Evolutionary conservation across 2,888 invertebrate species (phyloP).

Genomic region (Calameuta pallipes): DNA sequence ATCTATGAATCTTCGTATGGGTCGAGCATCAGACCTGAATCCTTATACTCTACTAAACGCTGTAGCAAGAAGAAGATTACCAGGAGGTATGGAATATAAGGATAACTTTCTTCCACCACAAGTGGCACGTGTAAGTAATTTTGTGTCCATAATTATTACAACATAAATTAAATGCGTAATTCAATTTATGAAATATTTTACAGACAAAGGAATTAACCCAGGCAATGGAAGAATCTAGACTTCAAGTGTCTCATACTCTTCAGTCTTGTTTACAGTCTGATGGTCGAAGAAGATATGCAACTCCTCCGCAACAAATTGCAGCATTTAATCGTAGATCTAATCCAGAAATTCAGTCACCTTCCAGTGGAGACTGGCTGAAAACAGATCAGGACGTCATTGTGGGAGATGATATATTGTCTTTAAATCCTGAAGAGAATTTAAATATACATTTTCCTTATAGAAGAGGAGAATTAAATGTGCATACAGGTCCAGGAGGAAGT

Average conservation of each 20-base stretch:
- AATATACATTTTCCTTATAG: slow-evolving; percentile 92
- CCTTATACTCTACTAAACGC: slow-evolving; percentile 89
- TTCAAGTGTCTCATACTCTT: slow-evolving; percentile 86
- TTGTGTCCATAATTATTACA: background rate
- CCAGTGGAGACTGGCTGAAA: slow-evolving; percentile 74
- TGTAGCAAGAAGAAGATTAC: slow-evolving; percentile 75
- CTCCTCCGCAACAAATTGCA: slow-evolving; percentile 90
- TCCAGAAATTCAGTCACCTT: slow-evolving; percentile 74
- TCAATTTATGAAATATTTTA: slow-evolving; percentile 15
- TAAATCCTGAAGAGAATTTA: slow-evolving; percentile 78
- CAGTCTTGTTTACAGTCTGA: slow-evolving; percentile 88
- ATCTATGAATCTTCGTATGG: slow-evolving; percentile 88
- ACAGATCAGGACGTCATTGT: slow-evolving; percentile 76
- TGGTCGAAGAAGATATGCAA: slow-evolving; percentile 83
- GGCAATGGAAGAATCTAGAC: slow-evolving; percentile 85
- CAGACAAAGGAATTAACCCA: slow-evolving; percentile 76
- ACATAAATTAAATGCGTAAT: background rate
- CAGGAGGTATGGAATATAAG: slow-evolving; percentile 69
- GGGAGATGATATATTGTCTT: slow-evolving; percentile 81
- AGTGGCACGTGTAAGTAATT: slow-evolving; percentile 68
- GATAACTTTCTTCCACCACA: slow-evolving; percentile 77
- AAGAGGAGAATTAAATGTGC: slow-evolving; percentile 89
- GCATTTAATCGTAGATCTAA: slow-evolving; percentile 85
- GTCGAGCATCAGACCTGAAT: slow-evolving; percentile 89
- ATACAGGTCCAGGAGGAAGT: slow-evolving; percentile 86